phyloP scores from a whole-genome alignment of 2,113 vertebrate species.

The Semicossyphus pulcher region DNA sequence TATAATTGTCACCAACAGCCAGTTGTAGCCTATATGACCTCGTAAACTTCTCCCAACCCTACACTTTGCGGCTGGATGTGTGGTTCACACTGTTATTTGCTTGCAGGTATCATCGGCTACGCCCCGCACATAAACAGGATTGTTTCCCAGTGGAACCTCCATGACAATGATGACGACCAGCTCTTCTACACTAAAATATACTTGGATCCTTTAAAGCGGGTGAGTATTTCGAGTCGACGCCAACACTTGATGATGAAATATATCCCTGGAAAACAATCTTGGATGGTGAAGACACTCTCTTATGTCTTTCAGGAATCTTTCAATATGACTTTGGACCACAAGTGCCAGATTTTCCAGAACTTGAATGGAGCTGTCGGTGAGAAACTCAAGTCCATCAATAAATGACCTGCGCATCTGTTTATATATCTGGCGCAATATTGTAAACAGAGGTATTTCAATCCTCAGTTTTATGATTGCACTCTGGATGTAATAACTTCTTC shows the following conservation, averaged over 20 bases:
- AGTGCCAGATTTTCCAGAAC: slow-evolving; percentile 96
- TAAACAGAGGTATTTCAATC: background rate
- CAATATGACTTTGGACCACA: slow-evolving; percentile 97
- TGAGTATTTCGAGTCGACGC: slow-evolving; percentile 52
- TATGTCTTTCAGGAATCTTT: slow-evolving; percentile 85
- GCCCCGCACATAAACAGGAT: slow-evolving; percentile 87
- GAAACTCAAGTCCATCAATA: slow-evolving; percentile 45
- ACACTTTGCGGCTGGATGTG: slow-evolving; percentile 44
- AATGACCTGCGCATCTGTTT: background rate
- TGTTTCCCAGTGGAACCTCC: slow-evolving; percentile 92
- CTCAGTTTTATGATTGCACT: background rate
- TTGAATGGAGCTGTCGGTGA: slow-evolving; percentile 95
- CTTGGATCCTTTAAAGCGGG: slow-evolving; percentile 88
- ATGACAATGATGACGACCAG: slow-evolving; percentile 98
- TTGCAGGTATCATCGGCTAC: slow-evolving; percentile 94
- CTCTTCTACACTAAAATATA: slow-evolving; percentile 98
- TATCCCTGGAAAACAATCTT: background rate
- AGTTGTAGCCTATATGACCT: slow-evolving; percentile 28
- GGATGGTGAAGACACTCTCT: background rate
- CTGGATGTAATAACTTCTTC: too few relatives aligned
- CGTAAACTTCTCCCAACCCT: slow-evolving; percentile 56
- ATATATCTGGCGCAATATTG: background rate
- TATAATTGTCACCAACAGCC: slow-evolving; percentile 59
- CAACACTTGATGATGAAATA: slow-evolving; percentile 19
- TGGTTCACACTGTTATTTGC: slow-evolving; percentile 59